These are phyloP conservation scores for Poeciliopsis prolifica DNA, from an alignment of 2,113 vertebrate genomes.

Conservation along the genomic window DNA sequence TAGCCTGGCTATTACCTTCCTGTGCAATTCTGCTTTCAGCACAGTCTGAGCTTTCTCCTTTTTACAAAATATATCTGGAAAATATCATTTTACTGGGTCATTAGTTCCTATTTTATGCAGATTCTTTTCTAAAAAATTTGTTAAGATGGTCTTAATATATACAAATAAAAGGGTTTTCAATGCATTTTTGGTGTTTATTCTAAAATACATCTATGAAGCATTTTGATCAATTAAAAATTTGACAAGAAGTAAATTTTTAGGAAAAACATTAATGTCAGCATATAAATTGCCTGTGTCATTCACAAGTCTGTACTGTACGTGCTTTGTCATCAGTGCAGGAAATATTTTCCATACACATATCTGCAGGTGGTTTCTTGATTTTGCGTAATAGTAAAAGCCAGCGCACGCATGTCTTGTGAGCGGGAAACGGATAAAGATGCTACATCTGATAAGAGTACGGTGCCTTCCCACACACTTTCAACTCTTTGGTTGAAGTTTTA, in stretches of 20 bases:
- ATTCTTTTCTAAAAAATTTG: too few species aligned
- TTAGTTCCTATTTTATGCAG: too few species aligned
- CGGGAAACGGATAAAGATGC: constrained; percentile 55
- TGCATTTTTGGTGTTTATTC: neutral
- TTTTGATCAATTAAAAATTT: neutral
- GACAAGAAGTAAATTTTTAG: constrained; percentile 21
- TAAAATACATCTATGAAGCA: neutral
- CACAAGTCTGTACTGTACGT: neutral
- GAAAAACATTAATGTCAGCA: constrained; percentile 1
- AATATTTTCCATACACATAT: constrained; percentile 23
- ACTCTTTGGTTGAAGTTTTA: constrained; percentile 7
- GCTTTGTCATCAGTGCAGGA: constrained; percentile 20
- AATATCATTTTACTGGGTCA: too few species aligned
- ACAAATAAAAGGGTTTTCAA: neutral
- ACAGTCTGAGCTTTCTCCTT: too few species aligned
- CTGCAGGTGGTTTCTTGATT: constrained; percentile 32
- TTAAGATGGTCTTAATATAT: too few species aligned
- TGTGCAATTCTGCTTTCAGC: too few species aligned
- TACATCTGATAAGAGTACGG: constrained; percentile 7
- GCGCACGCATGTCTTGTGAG: neutral
- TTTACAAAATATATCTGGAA: too few species aligned
- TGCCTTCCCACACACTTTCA: constrained; percentile 42
- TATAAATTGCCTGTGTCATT: neutral
- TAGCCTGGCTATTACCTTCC: too few species aligned
- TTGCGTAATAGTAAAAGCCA: constrained; percentile 10